Evolutionary conservation across 2,113 vertebrate genomes (phyloP), one percentile per base, ranked within the genome.

Genomic region (Heliornis fulica): DNA sequence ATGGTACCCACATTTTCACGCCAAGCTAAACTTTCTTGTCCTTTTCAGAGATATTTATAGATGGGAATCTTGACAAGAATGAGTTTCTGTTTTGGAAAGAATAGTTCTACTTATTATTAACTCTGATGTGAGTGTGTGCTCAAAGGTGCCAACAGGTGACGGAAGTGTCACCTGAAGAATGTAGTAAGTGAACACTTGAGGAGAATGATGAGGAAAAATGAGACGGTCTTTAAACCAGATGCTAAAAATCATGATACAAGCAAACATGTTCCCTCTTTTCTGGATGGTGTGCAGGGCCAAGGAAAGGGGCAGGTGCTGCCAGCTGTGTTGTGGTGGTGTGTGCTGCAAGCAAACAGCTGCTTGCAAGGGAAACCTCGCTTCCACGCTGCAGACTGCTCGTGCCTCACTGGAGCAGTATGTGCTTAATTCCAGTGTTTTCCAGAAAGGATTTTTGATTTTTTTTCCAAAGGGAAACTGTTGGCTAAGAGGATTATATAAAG

Each of bases 21-120:
- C 97, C 97, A 98, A 97, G 77, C 63, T 89, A 97, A 97, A 98
- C 96, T 96, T 97, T 96, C 75, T 25, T 97, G 96, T 97, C 96
- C 94, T 97, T 97, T 94, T 50, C 70, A 36, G 94, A 76, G 94
- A 93, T 98, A 98, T 98, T 97, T 98, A 97, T 98, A 98, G 96
- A 97, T 97, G 97, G 96, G 97, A 98, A 98, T 96, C 96, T 97
- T 93, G 95, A 97, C 97, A 97, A 96, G 92, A 97, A 96, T 89
- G 88, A 95, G 85, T 96, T 96, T 97, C 93, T 98, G 93, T 94
- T 96, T 96, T 97, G 95, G 94, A 94, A 97, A 88, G 76, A 96
- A 96, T 87, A 82, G 75, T 79, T 97, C 70, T 82, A 13, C 87
- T 94, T 92, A 57, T 90, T 96, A 8, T 84, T 48, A 61, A 50